Conservation (phyloP, 2,797 vertebrate species). For the Vespertilio murinus region DNA sequence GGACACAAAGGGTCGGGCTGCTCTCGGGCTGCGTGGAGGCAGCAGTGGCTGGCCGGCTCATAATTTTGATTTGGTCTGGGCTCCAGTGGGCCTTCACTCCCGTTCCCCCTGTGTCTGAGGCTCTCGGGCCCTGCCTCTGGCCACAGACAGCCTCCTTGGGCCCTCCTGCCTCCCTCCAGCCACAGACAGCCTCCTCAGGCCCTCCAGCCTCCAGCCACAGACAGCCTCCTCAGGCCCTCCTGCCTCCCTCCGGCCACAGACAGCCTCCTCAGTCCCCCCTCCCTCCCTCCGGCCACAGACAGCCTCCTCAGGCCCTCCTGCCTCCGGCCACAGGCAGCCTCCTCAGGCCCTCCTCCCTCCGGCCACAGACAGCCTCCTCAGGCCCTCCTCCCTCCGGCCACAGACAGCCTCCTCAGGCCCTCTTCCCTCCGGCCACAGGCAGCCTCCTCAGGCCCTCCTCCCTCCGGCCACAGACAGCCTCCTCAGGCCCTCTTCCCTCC, state of each 20-base stretch:
- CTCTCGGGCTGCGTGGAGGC: too few relatives aligned
- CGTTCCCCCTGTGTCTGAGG: neutral
- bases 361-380: neutral
- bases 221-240: neutral
- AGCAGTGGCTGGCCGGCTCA: too few relatives aligned
- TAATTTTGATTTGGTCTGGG: too few relatives aligned
- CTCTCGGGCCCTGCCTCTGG: neutral
- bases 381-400: too few relatives aligned
- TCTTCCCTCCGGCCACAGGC: neutral
- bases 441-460: neutral
- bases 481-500: neutral
- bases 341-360: neutral
- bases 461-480: too few relatives aligned
- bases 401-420: too few relatives aligned
- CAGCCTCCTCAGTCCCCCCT: too few relatives aligned
- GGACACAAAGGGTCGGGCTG: too few relatives aligned
- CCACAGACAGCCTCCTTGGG: neutral
- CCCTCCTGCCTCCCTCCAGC: neutral
- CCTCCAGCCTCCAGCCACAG: neutral
- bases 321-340: too few relatives aligned
- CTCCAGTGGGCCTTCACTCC: too few relatives aligned
- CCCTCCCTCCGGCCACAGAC: neutral
- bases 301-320: neutral
- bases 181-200: neutral
- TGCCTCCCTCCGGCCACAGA: neutral